phyloP scores from a whole-genome alignment of 1,140 invertebrate genomes.

The Panagrolaimus sp. region DNA sequence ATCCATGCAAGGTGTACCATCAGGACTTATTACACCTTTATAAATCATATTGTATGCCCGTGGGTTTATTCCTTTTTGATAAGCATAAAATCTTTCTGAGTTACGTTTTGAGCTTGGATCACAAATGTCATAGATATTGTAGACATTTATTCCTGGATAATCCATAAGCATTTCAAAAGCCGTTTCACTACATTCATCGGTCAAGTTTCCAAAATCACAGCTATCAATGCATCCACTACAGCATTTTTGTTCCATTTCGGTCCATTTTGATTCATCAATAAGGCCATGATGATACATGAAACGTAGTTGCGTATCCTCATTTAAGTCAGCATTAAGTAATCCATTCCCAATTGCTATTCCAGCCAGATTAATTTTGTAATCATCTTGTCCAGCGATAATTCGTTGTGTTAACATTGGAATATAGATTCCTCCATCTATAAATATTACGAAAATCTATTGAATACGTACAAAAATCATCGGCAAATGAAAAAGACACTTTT shows the following conservation, averaged over 20 bases:
- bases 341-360: constrained; percentile 45
- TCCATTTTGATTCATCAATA: constrained; percentile 22
- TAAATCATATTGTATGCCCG: constrained; percentile 6
- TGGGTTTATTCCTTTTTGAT: background rate
- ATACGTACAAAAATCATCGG: no score
- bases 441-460: no score
- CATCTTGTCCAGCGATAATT: constrained; percentile 17
- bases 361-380: constrained; percentile 34
- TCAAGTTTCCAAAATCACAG: constrained; percentile 22
- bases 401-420: constrained; percentile 30
- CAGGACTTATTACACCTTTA: constrained; percentile 6
- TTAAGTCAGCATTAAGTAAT: constrained; percentile 30
- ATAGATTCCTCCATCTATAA: constrained; percentile 65
- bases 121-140: constrained; percentile 39
- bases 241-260: constrained; percentile 13
- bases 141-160: constrained; percentile 36
- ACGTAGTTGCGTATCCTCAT: constrained; percentile 23
- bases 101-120: constrained; percentile 18
- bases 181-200: background rate
- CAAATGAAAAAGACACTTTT: no score
- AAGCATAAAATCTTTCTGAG: background rate
- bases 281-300: constrained; percentile 38
- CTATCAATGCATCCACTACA: background rate
- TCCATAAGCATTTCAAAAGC: background rate
- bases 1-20: constrained; percentile 46